Evolutionary conservation across 2,888 invertebrate genomes (phyloP).

Genomic region (Sicus ferrugineus): DNA sequence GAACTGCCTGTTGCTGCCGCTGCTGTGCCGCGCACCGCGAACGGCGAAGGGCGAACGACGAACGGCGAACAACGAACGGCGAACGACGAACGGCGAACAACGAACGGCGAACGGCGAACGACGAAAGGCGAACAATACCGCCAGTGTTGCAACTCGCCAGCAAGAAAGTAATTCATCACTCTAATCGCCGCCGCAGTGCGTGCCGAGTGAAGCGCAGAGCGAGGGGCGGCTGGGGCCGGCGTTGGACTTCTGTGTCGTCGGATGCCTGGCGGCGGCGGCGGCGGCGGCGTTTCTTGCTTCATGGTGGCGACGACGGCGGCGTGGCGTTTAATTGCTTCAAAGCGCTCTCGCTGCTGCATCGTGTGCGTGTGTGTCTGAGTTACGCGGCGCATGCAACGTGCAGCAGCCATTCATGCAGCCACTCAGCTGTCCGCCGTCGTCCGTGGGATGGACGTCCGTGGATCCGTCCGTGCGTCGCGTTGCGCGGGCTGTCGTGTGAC

Average conservation of each 20-base stretch:
- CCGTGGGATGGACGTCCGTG: not conserved
- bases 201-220: not conserved
- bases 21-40: not conserved
- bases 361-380: conserved; percentile 2
- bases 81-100: too few relatives aligned
- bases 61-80: too few relatives aligned
- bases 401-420: conserved; percentile 1
- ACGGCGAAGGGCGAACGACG: too few relatives aligned
- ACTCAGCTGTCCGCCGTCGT: not conserved
- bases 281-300: conserved; percentile 25
- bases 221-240: not conserved
- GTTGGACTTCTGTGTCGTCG: conserved; percentile 12
- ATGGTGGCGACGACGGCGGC: conserved; percentile 22
- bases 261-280: conserved; percentile 20
- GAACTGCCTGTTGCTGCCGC: conserved; percentile 14
- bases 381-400: not conserved
- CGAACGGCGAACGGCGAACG: too few relatives aligned
- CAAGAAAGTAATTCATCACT: conserved; percentile 48
- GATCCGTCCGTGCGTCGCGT: conserved; percentile 18
- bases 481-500: conserved; percentile 21
- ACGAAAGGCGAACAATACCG: conserved; percentile 30
- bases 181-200: conserved; percentile 46
- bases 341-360: conserved; percentile 9
- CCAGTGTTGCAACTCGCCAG: conserved; percentile 43
- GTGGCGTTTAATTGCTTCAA: conserved; percentile 37